Evolutionary conservation across 2,113 vertebrate genomes (phyloP).

Genomic region (Macrotis lagotis): DNA sequence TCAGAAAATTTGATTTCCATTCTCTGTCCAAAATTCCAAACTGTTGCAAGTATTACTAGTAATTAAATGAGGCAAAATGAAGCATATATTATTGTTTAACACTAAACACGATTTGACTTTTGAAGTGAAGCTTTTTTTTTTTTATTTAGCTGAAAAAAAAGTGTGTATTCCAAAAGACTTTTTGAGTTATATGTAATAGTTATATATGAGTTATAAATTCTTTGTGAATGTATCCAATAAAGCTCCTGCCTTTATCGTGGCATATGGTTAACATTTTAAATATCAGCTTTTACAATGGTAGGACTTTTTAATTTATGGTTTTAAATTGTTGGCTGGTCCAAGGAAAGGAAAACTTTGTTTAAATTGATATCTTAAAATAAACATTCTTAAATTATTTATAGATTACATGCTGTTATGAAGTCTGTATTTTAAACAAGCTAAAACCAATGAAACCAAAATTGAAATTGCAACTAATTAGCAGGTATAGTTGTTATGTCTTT

Average conservation of each 20-base stretch:
- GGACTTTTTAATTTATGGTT: not conserved
- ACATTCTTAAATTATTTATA: not conserved
- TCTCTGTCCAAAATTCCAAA: not conserved
- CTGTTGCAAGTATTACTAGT: not conserved
- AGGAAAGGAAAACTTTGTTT: not conserved
- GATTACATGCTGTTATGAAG: not conserved
- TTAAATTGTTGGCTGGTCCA: not conserved
- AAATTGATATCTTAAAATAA: not conserved
- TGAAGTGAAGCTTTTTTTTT: not conserved
- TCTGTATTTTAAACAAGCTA: not conserved
- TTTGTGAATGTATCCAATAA: not conserved
- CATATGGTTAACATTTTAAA: not conserved
- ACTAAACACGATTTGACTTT: not conserved
- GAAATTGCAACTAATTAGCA: not conserved
- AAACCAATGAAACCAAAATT: not conserved
- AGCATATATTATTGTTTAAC: not conserved
- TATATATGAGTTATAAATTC: no score
- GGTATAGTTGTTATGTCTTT: not conserved
- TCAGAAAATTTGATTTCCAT: not conserved
- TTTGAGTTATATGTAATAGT: not conserved
- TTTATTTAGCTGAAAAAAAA: not conserved
- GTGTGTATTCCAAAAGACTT: not conserved
- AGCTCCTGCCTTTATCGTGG: not conserved
- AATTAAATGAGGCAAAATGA: not conserved
- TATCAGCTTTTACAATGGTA: not conserved